Evolutionary conservation across 1,140 invertebrate genomes (phyloP).

Genomic region (Zaprionus ghesquierei): DNA sequence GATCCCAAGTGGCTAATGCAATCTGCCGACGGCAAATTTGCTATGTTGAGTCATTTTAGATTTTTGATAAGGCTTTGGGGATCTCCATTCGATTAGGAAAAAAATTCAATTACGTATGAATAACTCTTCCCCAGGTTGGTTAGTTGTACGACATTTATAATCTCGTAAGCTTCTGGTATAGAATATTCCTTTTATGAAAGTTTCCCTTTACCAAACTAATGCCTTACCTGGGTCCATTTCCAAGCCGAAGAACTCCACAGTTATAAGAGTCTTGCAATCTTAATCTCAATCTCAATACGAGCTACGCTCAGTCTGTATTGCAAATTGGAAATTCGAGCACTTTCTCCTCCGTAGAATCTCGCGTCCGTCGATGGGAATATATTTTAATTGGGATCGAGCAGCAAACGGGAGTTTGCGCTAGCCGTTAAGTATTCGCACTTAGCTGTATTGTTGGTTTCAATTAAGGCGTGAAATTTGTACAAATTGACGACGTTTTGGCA

Average conservation of each 20-base stretch:
- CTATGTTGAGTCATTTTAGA: not conserved
- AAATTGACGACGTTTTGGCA: conserved; percentile 64
- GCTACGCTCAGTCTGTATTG: conserved; percentile 5
- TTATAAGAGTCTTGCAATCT: conserved; percentile 36
- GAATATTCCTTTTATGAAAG: not conserved
- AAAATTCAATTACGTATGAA: too few relatives aligned
- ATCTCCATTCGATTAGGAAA: not conserved
- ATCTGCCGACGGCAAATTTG: conserved; percentile 46
- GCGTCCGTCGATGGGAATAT: not conserved
- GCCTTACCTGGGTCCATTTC: conserved; percentile 72
- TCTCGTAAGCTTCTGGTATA: not conserved
- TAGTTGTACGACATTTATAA: too few relatives aligned
- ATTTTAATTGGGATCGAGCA: conserved; percentile 25
- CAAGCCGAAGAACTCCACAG: conserved; percentile 70
- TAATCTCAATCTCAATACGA: conserved; percentile 1
- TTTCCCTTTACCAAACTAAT: not conserved
- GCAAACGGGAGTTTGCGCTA: conserved; percentile 4
- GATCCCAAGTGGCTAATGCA: not conserved
- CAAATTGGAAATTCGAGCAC: conserved; percentile 32
- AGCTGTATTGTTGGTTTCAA: conserved; percentile 76
- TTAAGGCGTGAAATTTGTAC: conserved; percentile 79
- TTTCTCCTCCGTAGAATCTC: conserved; percentile 20
- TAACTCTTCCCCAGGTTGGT: too few relatives aligned
- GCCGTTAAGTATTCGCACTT: conserved; percentile 75
- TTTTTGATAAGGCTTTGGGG: not conserved